Evolutionary conservation across 2,888 invertebrate genomes (phyloP), one percentile per base, ranked within the genome.

Genomic region (Lasioglossum lativentre): DNA sequence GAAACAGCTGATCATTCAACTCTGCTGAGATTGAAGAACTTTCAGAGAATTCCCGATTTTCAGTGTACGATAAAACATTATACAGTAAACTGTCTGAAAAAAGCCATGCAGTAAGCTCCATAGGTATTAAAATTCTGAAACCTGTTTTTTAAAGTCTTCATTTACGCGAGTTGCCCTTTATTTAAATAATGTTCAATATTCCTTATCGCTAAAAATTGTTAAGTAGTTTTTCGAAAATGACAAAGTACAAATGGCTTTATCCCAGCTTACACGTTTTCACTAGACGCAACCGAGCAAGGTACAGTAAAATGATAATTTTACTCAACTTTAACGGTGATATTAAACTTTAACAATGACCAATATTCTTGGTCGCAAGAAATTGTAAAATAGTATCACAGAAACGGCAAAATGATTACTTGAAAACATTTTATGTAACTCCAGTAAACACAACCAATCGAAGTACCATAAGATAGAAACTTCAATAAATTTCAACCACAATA

Each of bases 1-100:
- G 68, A 42, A 71, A 71, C 71, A 71, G 71, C 71, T 71, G 71
- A 71, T 71, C 71, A 27, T 42, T 42, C 27, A 42, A 16, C 23
- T 30, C 40, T 23, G 40, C 59, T 12, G 56, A 63, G 59, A 78
- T n/a, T 47, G 23, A 14, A 19, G 2, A 10, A 56, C 10, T 40
- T 38, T 30, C 63, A 30, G 16, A 16, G 63, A 63, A 66, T 30
- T 66, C 34, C 6, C 34, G 66, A 66, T 66, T 66, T 66, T 34
- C 34, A 6, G 34, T 66, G 66, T 8, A 19, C 23, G 19, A 34
- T 66, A 0, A 34, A 34, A 34, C 30, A 23, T 30, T 66, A 8
- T 10, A 34, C 10, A 3, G 27, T 16, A 14, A 59, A 59, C 27
- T 14, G 14, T 59, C 14, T 59, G 59, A 27, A 59, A 59, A 59